Evolutionary conservation across 1,140 invertebrate species (phyloP), one percentile per base, ranked within the genome.

Genomic region (Drosophila ercepeae): DNA sequence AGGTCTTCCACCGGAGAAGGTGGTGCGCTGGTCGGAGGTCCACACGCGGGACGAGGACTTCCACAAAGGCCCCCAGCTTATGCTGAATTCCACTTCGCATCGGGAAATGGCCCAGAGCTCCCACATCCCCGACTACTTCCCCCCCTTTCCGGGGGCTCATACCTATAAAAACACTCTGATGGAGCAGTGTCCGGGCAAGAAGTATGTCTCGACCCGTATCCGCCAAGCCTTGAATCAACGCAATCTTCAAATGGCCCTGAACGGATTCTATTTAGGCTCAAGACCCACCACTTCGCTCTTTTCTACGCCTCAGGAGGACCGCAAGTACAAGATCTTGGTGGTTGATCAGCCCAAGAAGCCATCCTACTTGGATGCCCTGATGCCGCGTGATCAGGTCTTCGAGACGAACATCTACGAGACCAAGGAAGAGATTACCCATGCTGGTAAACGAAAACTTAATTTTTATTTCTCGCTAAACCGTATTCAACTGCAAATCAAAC

Each of bases 81-180:
- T 42, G 25, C 13, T 63, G 6, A 23, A n/a, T 1, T 11, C 27
- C 3, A 16, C 21, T 9, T 18, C 16, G 14, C 5, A 14, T 18
- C 39, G 39, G 2, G 52, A 46, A 21, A 11, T 14, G 6, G 27
- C 21, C 14, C 29, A 21, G 1, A 34, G 21, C 0, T 19, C 27
- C 0, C 39, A 83, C 13, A 59, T 84, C 18, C 79, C 79, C 14
- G 60, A 75, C 3, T 46, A 57, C 34, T 32, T 83, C 6, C 70
- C 64, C 4, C 52, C 71, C 1, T 84, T 54, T 39, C 79, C 79
- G 2, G 51, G 52, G 6, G 1, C 59, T 2, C 79, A 83, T 39
- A 75, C 70, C 25, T 78, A 55, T 27, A 60, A 18, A 45, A 19
- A 32, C n/a, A 68, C 75, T 16, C 0, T 4, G 3, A 36, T 78